Conservation (phyloP, 2,113 vertebrate genomes). For the Tichodroma muraria region DNA sequence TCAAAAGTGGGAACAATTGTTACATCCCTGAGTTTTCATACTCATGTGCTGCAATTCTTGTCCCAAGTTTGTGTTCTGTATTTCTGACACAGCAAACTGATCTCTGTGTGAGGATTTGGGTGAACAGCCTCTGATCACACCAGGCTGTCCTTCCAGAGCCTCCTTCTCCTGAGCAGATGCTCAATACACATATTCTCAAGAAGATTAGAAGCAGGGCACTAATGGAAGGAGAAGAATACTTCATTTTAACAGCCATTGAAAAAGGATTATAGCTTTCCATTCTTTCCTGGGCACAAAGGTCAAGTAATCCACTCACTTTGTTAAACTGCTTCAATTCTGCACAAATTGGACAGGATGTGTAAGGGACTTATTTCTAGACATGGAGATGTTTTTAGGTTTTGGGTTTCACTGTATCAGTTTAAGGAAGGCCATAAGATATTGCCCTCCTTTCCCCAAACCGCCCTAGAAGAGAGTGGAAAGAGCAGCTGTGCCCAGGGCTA, state of each 20-base stretch:
- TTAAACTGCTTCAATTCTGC: slow-evolving; percentile 24
- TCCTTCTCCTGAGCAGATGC: neutral
- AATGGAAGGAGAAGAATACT: slow-evolving; percentile 6
- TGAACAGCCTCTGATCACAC: neutral
- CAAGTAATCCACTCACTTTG: neutral
- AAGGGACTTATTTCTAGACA: slow-evolving; percentile 3
- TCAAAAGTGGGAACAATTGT: neutral
- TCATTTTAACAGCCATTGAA: slow-evolving; percentile 1
- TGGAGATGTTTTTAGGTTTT: neutral
- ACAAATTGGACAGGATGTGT: neutral
- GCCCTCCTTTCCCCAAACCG: neutral
- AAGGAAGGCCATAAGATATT: neutral
- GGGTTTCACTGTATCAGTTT: neutral
- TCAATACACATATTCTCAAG: neutral
- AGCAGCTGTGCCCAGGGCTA: neutral
- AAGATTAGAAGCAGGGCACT: neutral
- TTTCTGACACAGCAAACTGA: neutral
- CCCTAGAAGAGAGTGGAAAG: neutral
- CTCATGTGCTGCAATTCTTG: neutral
- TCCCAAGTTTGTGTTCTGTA: neutral
- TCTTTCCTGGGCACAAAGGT: neutral
- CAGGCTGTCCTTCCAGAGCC: neutral
- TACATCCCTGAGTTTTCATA: neutral
- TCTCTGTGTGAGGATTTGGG: neutral
- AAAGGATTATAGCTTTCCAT: slow-evolving; percentile 21